Conservation (phyloP, 2,888 invertebrate genomes). For the Eudasyphora cyanicolor region DNA sequence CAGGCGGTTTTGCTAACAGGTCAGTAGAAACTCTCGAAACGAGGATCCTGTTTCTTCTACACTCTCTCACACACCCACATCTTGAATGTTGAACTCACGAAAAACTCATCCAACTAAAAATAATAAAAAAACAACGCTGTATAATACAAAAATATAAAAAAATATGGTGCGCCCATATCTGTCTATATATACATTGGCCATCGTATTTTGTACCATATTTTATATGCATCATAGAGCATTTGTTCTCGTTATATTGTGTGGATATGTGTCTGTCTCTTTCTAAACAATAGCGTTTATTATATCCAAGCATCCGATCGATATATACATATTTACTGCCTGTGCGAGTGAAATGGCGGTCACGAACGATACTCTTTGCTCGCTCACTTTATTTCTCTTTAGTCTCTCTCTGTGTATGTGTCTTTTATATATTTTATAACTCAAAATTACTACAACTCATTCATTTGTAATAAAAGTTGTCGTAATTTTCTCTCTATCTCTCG, state of each 20-base stretch:
- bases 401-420: not conserved
- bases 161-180: not conserved
- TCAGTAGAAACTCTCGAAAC: conserved; percentile 47
- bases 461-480: not conserved
- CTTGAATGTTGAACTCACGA: conserved; percentile 37
- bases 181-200: conserved; percentile 19
- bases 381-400: not conserved
- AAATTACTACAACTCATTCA: not conserved
- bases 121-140: conserved; percentile 1
- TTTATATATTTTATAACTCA: not conserved
- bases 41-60: conserved; percentile 20
- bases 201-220: not conserved
- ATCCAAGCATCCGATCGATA: not conserved
- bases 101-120: conserved; percentile 4
- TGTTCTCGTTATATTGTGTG: not conserved
- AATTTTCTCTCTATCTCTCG: conserved; percentile 39
- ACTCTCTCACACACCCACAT: not conserved
- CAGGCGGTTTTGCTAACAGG: conserved; percentile 49
- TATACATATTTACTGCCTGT: not conserved
- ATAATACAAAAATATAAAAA: conserved; percentile 22
- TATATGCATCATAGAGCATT: not conserved
- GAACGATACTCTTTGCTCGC: no score
- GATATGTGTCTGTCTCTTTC: conserved; percentile 12
- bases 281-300: conserved; percentile 1
- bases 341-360: not conserved